Base-by-base conservation (phyloP, 1,140 invertebrate species). In the Drosophila eugracilis region DNA sequence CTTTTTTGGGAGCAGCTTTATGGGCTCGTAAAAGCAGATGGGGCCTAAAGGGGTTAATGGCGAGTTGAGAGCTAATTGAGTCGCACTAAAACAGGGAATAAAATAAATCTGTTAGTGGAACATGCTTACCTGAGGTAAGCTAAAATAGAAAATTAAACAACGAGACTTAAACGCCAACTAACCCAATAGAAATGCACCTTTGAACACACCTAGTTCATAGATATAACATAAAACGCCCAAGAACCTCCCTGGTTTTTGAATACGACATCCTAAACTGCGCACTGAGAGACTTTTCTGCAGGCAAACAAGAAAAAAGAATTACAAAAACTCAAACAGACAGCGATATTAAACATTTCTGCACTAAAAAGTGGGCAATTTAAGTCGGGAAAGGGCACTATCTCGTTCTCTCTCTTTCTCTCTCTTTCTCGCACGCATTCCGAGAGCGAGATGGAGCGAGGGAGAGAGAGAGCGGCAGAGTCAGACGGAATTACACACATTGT, bases 301-400 rank as follows among this genome's bases (percentile, higher is more conserved):
- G 28, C 10, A 47, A 49, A 52, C 65, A 60, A 48, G 28, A 10
- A 30, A 60, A 36, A 41, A 15, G 21, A 53, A 62, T 54, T 24
- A 19, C 45, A 44, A 79, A 60, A 50, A 28, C 30, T 24, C 49
- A 70, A 79, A 75, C 65, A 69, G 54, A 63, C 78, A 74, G 39
- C 67, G 65, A 62, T 66, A 85, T 85, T 85, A 78, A 85, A 85
- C 80, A 85, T 85, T 85, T 85, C 76, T 85, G 80, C 80, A 85
- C 76, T 85, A 79, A 85, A 79, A 85, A 79, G 62, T 85, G 65
- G 63, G 66, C 75, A 79, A 79, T 85, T 85, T 85, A 85, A 85
- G 66, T 73, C 62, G 57, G 70, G 75, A 37, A 45, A 45, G 60
- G 39, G 28, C 26, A n/a, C 24, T 26, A 24, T 60, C 39, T 45